These are phyloP conservation scores for Neodiprion pinetum DNA, from an alignment of 1,140 invertebrate species.

Conservation along the genomic window DNA sequence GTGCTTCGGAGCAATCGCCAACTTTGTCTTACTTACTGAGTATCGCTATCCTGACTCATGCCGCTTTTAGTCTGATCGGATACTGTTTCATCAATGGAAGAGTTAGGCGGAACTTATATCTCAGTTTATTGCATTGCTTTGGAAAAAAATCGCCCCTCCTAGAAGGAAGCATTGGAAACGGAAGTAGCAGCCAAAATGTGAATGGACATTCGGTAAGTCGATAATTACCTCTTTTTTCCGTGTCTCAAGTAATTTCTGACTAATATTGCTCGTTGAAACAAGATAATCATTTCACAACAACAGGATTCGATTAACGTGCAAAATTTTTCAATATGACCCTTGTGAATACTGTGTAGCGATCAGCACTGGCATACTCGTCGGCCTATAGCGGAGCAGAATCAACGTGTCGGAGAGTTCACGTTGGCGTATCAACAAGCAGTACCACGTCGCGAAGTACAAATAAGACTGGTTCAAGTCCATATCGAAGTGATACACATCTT, in stretches of 20 bases:
- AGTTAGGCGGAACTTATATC: conserved; percentile 74
- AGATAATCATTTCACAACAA: too few relatives aligned
- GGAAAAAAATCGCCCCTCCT: conserved; percentile 85
- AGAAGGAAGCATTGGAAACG: conserved; percentile 73
- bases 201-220: conserved; percentile 63
- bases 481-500: conserved; percentile 82
- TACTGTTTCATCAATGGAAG: conserved; percentile 84
- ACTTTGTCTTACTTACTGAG: conserved; percentile 77
- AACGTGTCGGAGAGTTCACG: conserved; percentile 74
- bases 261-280: not conserved
- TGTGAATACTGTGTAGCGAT: conserved; percentile 64
- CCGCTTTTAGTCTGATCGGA: conserved; percentile 80
- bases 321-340: too few relatives aligned
- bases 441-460: conserved; percentile 94
- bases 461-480: conserved; percentile 92
- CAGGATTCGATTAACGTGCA: too few relatives aligned
- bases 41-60: conserved; percentile 73
- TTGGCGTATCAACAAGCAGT: conserved; percentile 94
- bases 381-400: conserved; percentile 58
- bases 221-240: not conserved
- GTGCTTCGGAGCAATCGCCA: conserved; percentile 78
- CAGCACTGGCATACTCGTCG: conserved; percentile 80
- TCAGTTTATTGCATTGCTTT: conserved; percentile 75
- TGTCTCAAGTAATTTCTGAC: conserved; percentile 3
- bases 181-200: conserved; percentile 76